These are phyloP conservation scores for Fragum whitleyi DNA, from an alignment of 2,888 invertebrate genomes.

Conservation along the genomic window DNA sequence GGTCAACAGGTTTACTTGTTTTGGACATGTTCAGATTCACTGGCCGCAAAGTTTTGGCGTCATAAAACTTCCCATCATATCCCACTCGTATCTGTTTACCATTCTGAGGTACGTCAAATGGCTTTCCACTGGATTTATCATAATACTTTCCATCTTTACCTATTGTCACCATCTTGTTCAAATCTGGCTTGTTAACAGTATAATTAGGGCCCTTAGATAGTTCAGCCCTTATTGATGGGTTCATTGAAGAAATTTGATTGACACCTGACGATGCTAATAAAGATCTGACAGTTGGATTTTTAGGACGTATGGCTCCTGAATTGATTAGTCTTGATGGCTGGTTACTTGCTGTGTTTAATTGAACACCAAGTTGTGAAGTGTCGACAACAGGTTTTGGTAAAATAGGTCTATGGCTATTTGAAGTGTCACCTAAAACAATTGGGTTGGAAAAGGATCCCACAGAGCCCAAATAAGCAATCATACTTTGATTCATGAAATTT, in stretches of 20 bases:
- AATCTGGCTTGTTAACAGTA: neutral
- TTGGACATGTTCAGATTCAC: conserved; percentile 21
- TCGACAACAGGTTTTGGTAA: too few species aligned
- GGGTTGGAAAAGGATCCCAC: too few species aligned
- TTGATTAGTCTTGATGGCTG: too few species aligned
- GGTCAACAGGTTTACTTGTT: neutral
- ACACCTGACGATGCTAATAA: too few species aligned
- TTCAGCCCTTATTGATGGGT: neutral
- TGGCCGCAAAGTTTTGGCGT: conserved; percentile 26
- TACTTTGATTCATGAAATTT: too few species aligned
- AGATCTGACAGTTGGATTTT: too few species aligned
- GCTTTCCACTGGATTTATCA: conserved; percentile 29
- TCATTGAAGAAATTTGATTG: neutral
- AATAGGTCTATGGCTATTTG: too few species aligned
- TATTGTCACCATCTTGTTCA: neutral
- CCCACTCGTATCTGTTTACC: conserved; percentile 26
- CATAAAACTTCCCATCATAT: conserved; percentile 32
- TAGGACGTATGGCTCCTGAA: too few species aligned
- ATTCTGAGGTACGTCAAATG: neutral
- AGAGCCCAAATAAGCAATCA: too few species aligned
- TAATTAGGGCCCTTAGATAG: neutral
- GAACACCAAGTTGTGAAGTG: too few species aligned
- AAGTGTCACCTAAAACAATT: too few species aligned
- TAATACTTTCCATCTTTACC: conserved; percentile 35
- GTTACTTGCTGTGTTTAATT: too few species aligned